These are phyloP conservation scores for Solea solea DNA, from an alignment of 2,113 vertebrate species.

Conservation along the genomic window DNA sequence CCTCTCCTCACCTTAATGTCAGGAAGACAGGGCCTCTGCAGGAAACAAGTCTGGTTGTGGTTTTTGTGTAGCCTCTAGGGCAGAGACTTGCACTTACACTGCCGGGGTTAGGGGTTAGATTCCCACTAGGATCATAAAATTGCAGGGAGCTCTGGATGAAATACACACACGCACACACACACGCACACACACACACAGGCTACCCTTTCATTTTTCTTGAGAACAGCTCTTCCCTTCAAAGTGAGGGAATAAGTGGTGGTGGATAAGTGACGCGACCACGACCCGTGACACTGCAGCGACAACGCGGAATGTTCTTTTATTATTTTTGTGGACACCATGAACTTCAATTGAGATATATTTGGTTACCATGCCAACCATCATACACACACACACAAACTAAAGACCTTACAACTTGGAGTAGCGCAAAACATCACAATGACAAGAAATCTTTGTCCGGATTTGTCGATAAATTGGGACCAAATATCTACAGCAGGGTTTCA, in stretches of 20 bases:
- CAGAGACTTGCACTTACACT: constrained; percentile 17
- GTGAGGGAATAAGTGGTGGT: neutral
- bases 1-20: constrained; percentile 48
- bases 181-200: neutral
- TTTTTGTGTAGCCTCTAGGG: neutral
- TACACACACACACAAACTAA: no score
- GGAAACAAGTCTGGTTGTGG: constrained; percentile 9
- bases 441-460: no score
- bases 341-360: no score
- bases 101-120: constrained; percentile 6
- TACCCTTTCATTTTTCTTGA: neutral
- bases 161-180: neutral
- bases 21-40: constrained; percentile 17
- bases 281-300: no score
- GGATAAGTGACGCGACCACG: no score
- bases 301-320: no score
- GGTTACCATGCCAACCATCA: no score
- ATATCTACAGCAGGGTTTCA: no score
- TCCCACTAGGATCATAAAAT: constrained; percentile 10
- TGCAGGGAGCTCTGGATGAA: neutral
- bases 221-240: neutral
- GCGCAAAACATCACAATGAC: no score
- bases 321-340: no score
- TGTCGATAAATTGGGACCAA: no score
- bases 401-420: no score